Base-by-base conservation (phyloP, 1,140 invertebrate species). In the Nomia melanderi region DNA sequence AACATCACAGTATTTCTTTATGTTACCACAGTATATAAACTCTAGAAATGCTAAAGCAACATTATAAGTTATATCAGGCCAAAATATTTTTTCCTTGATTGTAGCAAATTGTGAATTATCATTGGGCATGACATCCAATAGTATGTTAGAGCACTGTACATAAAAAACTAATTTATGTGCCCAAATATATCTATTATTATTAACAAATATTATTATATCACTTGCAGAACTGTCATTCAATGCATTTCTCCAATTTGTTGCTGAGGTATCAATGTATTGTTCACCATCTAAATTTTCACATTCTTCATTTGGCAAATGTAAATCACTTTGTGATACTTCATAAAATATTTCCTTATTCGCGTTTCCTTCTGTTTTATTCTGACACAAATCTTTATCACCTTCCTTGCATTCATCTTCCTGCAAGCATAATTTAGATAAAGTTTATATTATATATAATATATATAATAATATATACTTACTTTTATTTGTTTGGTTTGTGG, bases 141-240 rank as follows among this genome's bases (percentile, higher is more conserved):
- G 78, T 17, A 93, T 81, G 31, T 88, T 86, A 31, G 90, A 79
- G 70, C 91, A 93, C n/a, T 91, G 88, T 6, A 89, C 87, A 53
- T 88, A 81, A 6, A 93, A 85, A 7, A 93, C 89, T 29, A 93
- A 82, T 85, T 89, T 91, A 75, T 93, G 93, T 7, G 78, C 88
- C 82, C 86, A 90, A 77, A 93, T 90, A 23, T 89, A 65, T 76
- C 83, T 87, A 31, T 87, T 77, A 71, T 89, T 85, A 70, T 90
- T 83, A 0, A 90, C 86, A 57, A 89, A 87, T 47, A 93, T 77
- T 33, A 90, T 88, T 12, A 93, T 53, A 71, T 93, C 93, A 83
- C 92, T 93, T 63, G 85, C 83, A 31, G 81, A 83, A 75, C 89
- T 91, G n/a, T 90, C 85, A 59, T 92, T 90, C 5, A 93, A 63